Base-by-base conservation (phyloP, 2,888 invertebrate genomes). In the Venustoraphidia nigricollis region DNA sequence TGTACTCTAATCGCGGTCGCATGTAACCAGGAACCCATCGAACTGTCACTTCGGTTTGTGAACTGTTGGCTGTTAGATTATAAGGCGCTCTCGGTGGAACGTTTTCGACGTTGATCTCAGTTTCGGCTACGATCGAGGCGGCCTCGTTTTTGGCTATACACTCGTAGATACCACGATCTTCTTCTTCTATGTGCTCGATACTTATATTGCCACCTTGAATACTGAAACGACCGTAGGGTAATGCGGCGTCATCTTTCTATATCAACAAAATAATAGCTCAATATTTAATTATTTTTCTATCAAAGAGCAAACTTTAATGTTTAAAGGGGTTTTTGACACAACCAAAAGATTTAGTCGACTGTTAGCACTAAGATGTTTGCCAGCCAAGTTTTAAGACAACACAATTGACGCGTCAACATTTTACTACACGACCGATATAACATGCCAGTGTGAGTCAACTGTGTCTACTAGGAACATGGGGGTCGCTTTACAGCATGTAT, bases 11-110 rank as follows among this genome's bases (percentile, higher is more conserved):
- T 56, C 83, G 81, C 11, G 81, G 77, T 11, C 84, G 78, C 55
- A 81, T 77, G 61, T 83, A 81, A 44, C 88, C 89, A 39, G 91
- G 87, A 53, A 81, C 73, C 94, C 93, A 94, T 39, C 78, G 75
- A 34, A 94, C 67, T 46, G 83, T 84, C 41, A 92, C 81, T 46
- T 83, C 78, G 56, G 75, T 75, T 52, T 74, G 71, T 0, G 80
- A 77, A 46, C 86, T 79, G 52, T 79, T 79, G 17, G 88, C 90
- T 17, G 82, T 77, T 41, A 95, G 74, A 68, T 89, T 86, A 67
- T 87, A 83, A 1, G 94, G 93, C 11, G 93, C 90, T 59, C 90
- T 81, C n/a, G 92, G 91, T 34, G 90, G 83, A 45, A 85, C 80
- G 63, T 87, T 91, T 69, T 88, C 81, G 43, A 90, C 82, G 65